Conservation (phyloP, 2,797 vertebrate genomes). For the Anguilla anguilla region DNA sequence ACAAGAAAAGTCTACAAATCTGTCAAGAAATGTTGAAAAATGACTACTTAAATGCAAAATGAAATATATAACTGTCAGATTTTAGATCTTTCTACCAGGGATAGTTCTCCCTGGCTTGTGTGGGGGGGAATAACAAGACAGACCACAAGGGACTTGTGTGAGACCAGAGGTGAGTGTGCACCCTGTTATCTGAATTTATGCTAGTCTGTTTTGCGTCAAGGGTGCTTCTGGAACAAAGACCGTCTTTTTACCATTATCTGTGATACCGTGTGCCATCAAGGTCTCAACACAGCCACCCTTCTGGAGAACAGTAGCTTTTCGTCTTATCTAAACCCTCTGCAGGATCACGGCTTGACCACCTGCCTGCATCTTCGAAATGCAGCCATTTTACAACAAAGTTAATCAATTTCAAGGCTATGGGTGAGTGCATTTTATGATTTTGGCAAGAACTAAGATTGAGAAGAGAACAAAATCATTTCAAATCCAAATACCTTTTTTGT, state of each 20-base stretch:
- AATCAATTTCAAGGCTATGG: not conserved
- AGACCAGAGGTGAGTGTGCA: constrained; percentile 26
- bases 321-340: constrained; percentile 22
- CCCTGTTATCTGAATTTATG: constrained; percentile 20
- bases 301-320: constrained; percentile 30
- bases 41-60: not conserved
- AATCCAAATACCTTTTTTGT: not conserved
- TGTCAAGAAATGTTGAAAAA: not conserved
- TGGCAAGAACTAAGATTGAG: not conserved
- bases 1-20: not conserved
- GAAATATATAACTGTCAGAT: not conserved
- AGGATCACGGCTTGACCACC: constrained; percentile 34
- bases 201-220: constrained; percentile 30
- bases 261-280: constrained; percentile 34
- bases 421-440: not conserved
- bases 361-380: constrained; percentile 6
- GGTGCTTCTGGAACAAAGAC: constrained; percentile 47
- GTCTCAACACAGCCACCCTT: constrained; percentile 35
- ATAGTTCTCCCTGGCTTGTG: constrained; percentile 11
- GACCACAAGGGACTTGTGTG: constrained; percentile 1
- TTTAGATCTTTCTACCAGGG: not conserved
- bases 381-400: constrained; percentile 4
- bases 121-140: constrained; percentile 34
- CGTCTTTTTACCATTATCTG: constrained; percentile 51
- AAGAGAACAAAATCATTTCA: not conserved